Evolutionary conservation across 2,888 invertebrate genomes (phyloP), one percentile per base, ranked within the genome.

Genomic region (Eremobia ochroleuca): DNA sequence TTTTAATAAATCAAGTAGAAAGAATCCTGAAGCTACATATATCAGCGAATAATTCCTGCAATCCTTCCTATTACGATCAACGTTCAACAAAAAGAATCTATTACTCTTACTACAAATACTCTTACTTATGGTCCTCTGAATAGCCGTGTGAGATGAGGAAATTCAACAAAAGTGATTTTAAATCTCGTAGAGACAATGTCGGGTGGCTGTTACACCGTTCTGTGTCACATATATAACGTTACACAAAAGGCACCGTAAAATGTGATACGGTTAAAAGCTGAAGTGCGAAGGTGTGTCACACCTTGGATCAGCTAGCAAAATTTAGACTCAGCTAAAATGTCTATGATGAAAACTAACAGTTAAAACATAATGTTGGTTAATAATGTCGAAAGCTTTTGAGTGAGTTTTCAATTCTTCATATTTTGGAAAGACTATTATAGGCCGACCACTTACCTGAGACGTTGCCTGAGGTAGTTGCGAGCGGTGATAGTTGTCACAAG

Each of bases 131-230:
- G 86, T 85, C 77, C 86, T 79, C 71, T 85, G 86, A 91, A 90
- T 85, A 90, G 88, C 87, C 83, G 85, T 89, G 89, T 88, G 85
- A 89, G 90, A 90, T 88, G 89, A 89, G 90, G 87, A 85, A 91
- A 92, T 92, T 91, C 91, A 90, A 92, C 90, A 89, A 89, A 92
- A 91, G 91, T 91, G 91, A 92, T 91, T 91, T 89, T 92, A 92
- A 91, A 92, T 92, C 92, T 91, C 88, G 85, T 85, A 82, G 89
- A 89, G 85, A 82, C 82, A 89, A 85, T 88, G 85, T 74, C 31
- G 76, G 85, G 13, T 11, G 31, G 1, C 18, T 73, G 59, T 89
- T 76, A 91, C 89, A 92, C 91, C 83, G 84, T 68, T 9, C 8
- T 18, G 86, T 88, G 81, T 46, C 71, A n/a, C 15, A 8, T 55